Evolutionary conservation across 2,113 vertebrate species (phyloP), one percentile per base, ranked within the genome.

Genomic region (Rhynchomys soricoides): DNA sequence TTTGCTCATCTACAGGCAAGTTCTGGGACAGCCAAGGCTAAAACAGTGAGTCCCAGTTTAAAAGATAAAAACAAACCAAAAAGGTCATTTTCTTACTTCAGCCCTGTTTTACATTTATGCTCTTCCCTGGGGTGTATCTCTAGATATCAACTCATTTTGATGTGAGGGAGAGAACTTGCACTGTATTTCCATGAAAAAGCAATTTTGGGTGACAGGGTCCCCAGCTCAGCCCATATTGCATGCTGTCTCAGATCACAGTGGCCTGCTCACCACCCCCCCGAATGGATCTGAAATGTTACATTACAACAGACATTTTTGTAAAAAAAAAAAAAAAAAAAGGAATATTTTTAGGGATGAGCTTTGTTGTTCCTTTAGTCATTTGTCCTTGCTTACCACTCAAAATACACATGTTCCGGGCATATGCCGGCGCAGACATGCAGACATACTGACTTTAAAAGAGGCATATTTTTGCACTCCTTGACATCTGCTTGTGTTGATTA

Each of bases 401-500:
- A 96, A 96, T 96, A 97, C 97, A 96, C 96, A 94, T 95, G 92
- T 97, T 95, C 92, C 40, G 81, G 92, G 93, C 96, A 97, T 97
- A 96, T 97, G 97, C 45, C 2, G 48, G 43, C 24, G 37, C 93
- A 93, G 92, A 96, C 93, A 93, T 40, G 70, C 95, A 98, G 96
- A 93, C 97, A 96, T 90, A 48, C 88, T 93, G 95, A 97, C 97
- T 97, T 90, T 91, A 70, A 86, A 86, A 81, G 91, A 96, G 96
- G 31, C 97, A 96, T 97, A 96, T 95, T 98, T 96, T 92, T 97
- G 95, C 90, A 95, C 96, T 93, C 31, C 90, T 96, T 97, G 97
- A 96, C 97, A 97, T 98, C 97, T 98, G 97, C 74, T 96, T 93
- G 22, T 97, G 92, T 97, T 97, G 95, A 93, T 93, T 96, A 96